Evolutionary conservation across 2,888 invertebrate species (phyloP).

Genomic region (Hypsopygia costalis): DNA sequence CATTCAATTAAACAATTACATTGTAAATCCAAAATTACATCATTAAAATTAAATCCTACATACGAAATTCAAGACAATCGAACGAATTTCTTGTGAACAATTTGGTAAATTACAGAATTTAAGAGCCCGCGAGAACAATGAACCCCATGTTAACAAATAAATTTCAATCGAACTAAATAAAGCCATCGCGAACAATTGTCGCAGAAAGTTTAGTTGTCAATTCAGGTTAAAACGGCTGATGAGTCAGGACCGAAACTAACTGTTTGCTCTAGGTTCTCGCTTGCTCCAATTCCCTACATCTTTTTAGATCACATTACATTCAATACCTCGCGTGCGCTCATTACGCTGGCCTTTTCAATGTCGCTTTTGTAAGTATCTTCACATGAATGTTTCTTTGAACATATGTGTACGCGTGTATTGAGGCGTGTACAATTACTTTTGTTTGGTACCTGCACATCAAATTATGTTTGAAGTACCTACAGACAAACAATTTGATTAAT

Average conservation of each 20-base stretch:
- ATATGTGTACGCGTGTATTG: background rate
- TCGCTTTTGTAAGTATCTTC: slow-evolving; percentile 31
- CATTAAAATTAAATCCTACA: background rate
- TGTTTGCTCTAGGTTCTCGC: slow-evolving; percentile 54
- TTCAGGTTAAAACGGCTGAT: slow-evolving; percentile 54
- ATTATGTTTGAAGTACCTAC: slow-evolving; percentile 1
- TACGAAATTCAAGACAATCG: background rate
- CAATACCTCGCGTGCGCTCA: slow-evolving; percentile 49
- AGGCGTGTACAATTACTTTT: background rate
- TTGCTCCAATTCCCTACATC: slow-evolving; percentile 68
- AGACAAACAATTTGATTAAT: slow-evolving; percentile 7
- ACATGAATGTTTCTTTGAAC: background rate
- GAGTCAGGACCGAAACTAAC: slow-evolving; percentile 59
- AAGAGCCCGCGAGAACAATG: slow-evolving; percentile 5
- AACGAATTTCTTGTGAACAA: slow-evolving; percentile 6
- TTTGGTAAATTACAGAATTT: slow-evolving; percentile 10
- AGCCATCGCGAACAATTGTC: slow-evolving; percentile 37
- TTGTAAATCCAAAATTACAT: background rate
- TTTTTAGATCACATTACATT: slow-evolving; percentile 58
- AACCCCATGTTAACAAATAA: slow-evolving; percentile 16
- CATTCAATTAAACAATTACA: no score
- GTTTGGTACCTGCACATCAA: background rate
- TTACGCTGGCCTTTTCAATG: slow-evolving; percentile 39
- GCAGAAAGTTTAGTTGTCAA: slow-evolving; percentile 41
- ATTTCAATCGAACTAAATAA: slow-evolving; percentile 39